Evolutionary conservation across 2,797 vertebrate species (phyloP), one percentile per base, ranked within the genome.

Genomic region (Enteromius treurensis): DNA sequence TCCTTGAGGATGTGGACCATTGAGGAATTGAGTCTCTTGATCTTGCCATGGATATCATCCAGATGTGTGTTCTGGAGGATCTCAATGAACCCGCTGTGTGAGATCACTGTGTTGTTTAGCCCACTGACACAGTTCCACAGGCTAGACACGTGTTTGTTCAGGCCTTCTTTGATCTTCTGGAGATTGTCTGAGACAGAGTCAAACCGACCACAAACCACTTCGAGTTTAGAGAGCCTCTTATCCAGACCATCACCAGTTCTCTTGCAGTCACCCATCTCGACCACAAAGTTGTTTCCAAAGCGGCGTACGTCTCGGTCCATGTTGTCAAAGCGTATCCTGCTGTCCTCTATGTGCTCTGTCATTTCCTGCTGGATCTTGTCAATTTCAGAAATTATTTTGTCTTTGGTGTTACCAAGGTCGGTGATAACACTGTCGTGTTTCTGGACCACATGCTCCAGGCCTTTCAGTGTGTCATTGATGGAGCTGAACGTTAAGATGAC

Each of bases 311-410:
- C 94, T 2, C 86, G 90, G 5, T 95, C 93, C 78, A 96, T 79
- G 37, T 88, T 81, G 0, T 95, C 94, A 81, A 97, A 91, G 4
- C 93, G 94, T 45, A 95, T 91, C 5, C 93, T 93, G 84, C 94
- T 96, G 75, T 97, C 95, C 1, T 96, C 95, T 0, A 92, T 84
- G 14, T 97, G 96, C 62, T 96, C 97, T 0, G 93, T 95, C 75
- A 96, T 90, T 64, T 97, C 96, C 15, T 95, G 95, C 87, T 98
- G 97, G 19, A 98, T 95, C 67, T 95, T 95, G 91, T 97, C 97
- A 55, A 99, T 95, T 92, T 98, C 97, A 0, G 96, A 95, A 85
- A 97, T 97, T 47, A 98, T 95, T 80, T 96, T 96, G 83, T 98
- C 96, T 84, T 96, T 97, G 58, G 96, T 94, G 87, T 95, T 93